Evolutionary conservation across 2,888 invertebrate genomes (phyloP).

Genomic region (Fragum whitleyi): DNA sequence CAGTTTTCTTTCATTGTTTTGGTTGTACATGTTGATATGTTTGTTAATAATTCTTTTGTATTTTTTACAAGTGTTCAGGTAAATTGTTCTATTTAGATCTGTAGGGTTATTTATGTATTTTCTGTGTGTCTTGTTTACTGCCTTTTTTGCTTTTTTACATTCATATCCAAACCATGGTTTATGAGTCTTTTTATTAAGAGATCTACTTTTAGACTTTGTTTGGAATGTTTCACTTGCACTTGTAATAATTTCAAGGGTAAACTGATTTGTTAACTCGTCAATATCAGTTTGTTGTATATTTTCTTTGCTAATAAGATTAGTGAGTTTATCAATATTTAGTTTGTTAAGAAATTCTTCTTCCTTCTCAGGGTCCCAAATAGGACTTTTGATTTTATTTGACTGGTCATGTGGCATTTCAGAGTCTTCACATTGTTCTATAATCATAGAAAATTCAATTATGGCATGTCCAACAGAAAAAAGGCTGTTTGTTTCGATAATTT

Average conservation of each 20-base stretch:
- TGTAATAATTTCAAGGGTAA: neutral
- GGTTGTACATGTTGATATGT: no score
- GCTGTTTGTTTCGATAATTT: constrained; percentile 2
- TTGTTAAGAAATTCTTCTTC: no score
- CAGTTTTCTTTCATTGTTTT: no score
- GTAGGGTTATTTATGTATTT: neutral
- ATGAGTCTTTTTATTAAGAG: neutral
- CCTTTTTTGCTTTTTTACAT: constrained; percentile 1
- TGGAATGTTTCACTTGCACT: neutral
- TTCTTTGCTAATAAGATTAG: no score
- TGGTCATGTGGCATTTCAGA: neutral
- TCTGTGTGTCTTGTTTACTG: neutral
- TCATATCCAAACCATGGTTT: constrained; percentile 10
- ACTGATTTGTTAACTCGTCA: neutral
- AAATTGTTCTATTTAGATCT: neutral
- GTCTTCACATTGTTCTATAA: neutral
- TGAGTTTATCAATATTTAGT: no score
- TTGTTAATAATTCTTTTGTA: no score
- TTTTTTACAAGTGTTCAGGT: neutral
- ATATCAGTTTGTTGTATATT: neutral
- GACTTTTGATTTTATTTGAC: neutral
- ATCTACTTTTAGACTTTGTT: neutral
- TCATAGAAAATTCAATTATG: neutral
- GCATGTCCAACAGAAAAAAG: constrained; percentile 17
- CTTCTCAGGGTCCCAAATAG: no score